These are phyloP conservation scores for Danaus melanippus DNA, from an alignment of 1,140 invertebrate species.

Conservation along the genomic window DNA sequence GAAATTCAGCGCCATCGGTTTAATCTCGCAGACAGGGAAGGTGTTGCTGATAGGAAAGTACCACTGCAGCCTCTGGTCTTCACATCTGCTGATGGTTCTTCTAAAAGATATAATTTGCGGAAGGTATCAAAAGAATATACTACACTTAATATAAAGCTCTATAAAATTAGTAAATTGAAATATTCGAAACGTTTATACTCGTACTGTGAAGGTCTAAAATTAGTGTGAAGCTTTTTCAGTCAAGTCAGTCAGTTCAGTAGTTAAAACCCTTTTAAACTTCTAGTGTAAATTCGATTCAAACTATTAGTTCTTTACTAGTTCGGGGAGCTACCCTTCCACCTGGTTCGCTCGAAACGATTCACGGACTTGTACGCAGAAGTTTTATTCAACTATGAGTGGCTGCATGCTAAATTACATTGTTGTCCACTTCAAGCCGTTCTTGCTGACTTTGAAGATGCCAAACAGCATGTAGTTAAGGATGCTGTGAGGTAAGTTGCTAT, in stretches of 20 bases:
- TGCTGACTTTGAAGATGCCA: conserved; percentile 96
- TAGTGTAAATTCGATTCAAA: not conserved
- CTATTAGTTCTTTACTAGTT: conserved; percentile 74
- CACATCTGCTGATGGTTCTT: conserved; percentile 85
- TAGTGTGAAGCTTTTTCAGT: no score
- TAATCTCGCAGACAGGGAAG: conserved; percentile 90
- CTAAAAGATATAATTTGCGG: conserved; percentile 88
- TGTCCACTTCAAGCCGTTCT: conserved; percentile 95
- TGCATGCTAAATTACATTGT: conserved; percentile 95
- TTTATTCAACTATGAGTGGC: conserved; percentile 97
- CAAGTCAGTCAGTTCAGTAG: no score
- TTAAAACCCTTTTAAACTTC: no score
- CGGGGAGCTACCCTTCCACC: conserved; percentile 95
- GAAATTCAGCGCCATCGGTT: conserved; percentile 95
- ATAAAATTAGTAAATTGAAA: no score
- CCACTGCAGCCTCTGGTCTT: conserved; percentile 96
- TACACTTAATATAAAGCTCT: not conserved
- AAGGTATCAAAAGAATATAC: conserved; percentile 74
- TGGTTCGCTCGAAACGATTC: conserved; percentile 91
- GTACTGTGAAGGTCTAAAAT: no score
- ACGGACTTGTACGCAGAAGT: conserved; percentile 95
- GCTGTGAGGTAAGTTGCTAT: conserved; percentile 75
- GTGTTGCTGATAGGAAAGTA: conserved; percentile 95
- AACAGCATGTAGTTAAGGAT: conserved; percentile 87
- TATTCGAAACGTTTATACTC: no score